phyloP scores from a whole-genome alignment of 2,888 invertebrate species.

The Oligia latruncula region DNA sequence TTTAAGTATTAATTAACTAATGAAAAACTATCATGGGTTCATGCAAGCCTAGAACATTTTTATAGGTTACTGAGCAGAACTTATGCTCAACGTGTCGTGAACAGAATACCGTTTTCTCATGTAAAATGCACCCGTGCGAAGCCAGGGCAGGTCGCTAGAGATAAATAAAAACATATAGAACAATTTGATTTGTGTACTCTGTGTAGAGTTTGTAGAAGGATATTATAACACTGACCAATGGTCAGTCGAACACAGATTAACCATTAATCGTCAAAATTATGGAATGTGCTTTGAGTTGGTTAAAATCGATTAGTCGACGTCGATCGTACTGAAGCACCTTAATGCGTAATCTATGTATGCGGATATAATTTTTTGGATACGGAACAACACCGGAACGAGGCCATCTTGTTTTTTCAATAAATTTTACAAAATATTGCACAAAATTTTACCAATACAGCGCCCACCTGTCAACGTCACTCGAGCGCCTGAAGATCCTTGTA shows the following conservation, averaged over 20 bases:
- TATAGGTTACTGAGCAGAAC: neutral
- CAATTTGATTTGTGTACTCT: too few species aligned
- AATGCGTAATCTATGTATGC: neutral
- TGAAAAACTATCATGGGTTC: neutral
- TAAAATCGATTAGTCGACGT: neutral
- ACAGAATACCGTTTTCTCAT: neutral
- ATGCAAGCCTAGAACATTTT: neutral
- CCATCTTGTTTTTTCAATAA: neutral
- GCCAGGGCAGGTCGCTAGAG: neutral
- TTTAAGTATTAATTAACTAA: neutral
- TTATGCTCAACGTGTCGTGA: neutral
- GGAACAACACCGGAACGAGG: too few species aligned
- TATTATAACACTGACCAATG: neutral
- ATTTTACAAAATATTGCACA: neutral
- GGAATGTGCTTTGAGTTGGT: neutral
- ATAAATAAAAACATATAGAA: neutral
- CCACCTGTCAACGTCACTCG: neutral
- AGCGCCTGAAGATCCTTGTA: neutral
- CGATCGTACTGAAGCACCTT: neutral
- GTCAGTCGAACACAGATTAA: neutral
- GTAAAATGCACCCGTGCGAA: neutral
- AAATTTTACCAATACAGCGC: neutral
- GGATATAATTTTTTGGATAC: neutral
- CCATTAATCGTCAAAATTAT: neutral
- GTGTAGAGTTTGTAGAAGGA: too few species aligned